Base-by-base conservation (phyloP, 2,113 vertebrate species). In the Pongo pygmaeus region DNA sequence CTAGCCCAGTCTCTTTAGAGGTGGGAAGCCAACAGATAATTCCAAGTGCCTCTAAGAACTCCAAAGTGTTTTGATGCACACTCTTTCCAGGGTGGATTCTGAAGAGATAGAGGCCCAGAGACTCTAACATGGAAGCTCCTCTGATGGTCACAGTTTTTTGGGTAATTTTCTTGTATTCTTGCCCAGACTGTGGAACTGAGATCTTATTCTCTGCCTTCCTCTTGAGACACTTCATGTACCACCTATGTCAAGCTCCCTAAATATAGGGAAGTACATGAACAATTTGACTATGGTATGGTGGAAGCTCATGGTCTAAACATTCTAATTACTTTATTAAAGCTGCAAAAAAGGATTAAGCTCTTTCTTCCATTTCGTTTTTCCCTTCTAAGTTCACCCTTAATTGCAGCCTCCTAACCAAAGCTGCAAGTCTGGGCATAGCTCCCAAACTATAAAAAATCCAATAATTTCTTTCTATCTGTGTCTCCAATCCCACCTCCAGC, bases 331-430 rank as follows among this genome's bases (percentile, higher is more conserved):
- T 92, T 46, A 3, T 98, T 96, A 95, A 2, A 67, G 43, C 84
- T 96, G 97, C 87, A 94, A 84, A 97, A 96, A 84, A 46, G 64
- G 16, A 80, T 96, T 74, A 87, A 30, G 48, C 84, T 95, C 89
- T 94, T 89, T 57, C 79, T 91, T 97, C 64, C 67, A 52, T 92
- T 97, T 98, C 67, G 80, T 94, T 96, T 94, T 92, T 59, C 81
- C 70, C 90, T 97, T 93, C 93, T 93, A 96, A 94, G 80, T 96
- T 89, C 79, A 74, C 92, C 80, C 84, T 91, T 96, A 96, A 96
- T 97, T 97, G 90, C 40, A 89, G 90, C 78, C 84, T 96, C 84
- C 64, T 94, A 85, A 96, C 84, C 78, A 74, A 96, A 85, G 88
- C 90, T 87, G 72, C 88, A 96, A 95, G 50, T 85, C 81, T 93